Percentiles rank a stretch among this genome's conserved stretches.
These are phyloP conservation scores for Temnothorax curvispinosus DNA, from an alignment of 1,140 invertebrate genomes.

Conservation along the genomic window DNA sequence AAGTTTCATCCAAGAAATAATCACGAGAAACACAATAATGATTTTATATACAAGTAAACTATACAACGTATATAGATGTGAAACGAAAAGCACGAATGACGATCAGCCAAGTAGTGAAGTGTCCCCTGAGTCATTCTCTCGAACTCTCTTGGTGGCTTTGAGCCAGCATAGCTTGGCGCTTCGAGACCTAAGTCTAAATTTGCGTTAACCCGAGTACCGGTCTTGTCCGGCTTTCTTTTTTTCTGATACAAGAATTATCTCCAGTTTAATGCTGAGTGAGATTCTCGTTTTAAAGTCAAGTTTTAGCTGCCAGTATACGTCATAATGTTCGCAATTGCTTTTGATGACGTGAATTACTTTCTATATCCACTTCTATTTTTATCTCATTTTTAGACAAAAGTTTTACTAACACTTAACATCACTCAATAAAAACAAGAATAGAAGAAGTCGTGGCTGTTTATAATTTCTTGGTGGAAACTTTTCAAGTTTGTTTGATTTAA, in stretches of 20 bases:
- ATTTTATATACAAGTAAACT: neutral
- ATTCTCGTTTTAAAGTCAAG: neutral
- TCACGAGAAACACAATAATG: neutral
- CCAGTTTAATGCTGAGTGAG: neutral
- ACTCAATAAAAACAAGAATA: neutral
- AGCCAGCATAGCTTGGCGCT: conserved; percentile 79
- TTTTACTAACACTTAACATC: no score
- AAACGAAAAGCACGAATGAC: conserved; percentile 15
- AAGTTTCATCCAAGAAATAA: neutral
- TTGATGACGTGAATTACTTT: neutral
- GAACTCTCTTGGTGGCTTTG: conserved; percentile 69
- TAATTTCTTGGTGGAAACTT: neutral
- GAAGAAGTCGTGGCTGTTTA: neutral
- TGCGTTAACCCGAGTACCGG: conserved; percentile 74
- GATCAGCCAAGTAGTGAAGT: conserved; percentile 37
- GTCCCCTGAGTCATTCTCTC: conserved; percentile 72
- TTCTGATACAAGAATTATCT: conserved; percentile 27
- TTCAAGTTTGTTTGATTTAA: neutral
- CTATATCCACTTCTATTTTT: neutral
- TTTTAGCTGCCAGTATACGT: neutral
- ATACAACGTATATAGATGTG: no score
- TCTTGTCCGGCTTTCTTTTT: conserved; percentile 45
- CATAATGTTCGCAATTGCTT: neutral
- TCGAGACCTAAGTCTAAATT: conserved; percentile 82
- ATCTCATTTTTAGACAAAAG: no score